Base-by-base conservation (phyloP, 2,888 invertebrate genomes). In the Eumacrocentrus americanus region DNA sequence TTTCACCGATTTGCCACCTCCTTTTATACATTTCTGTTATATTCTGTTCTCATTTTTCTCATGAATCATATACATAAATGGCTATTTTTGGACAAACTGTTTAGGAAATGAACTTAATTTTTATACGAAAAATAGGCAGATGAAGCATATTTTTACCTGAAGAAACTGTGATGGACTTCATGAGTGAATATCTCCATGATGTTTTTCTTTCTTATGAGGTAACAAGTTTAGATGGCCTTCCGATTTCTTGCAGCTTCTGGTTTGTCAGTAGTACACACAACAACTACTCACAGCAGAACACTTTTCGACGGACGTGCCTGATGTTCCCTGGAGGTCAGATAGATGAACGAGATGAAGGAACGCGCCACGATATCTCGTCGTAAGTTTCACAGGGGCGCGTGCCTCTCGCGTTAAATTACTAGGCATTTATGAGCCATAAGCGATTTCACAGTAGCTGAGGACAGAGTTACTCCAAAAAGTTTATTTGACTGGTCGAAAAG, bases 361-460 rank as follows among this genome's bases (percentile, higher is more conserved):
- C 44, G 25, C 44, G 58, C 58, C 53, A 40, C 25, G 23, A 29
- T 63, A 63, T 62, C 62, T 53, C 63, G 44, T 63, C 59, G 44
- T 57, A 53, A 46, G 51, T 60, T 59, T 61, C 48, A 66, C 71
- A 68, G 70, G 70, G 73, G 75, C 77, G 75, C 76, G 77, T 77
- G 77, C 74, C 74, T 66, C 29, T 67, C 64, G 66, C 65, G 68
- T 68, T 75, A 76, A 80, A 73, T 79, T 78, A 80, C 76, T 78
- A 80, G 77, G 75, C 78, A 75, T 79, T 80, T 78, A 79, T 80
- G 77, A 78, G 75, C 76, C 77, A 79, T 77, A 74, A 79, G 77
- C 75, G 77, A 78, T 79, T 75, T 72, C 72, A 72, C 67, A 68
- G 71, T 7, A 51, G 29, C 70, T 69, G 70, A 40, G 62, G 56